These are phyloP conservation scores for Patella depressa DNA, from an alignment of 2,888 invertebrate genomes.

Conservation along the genomic window DNA sequence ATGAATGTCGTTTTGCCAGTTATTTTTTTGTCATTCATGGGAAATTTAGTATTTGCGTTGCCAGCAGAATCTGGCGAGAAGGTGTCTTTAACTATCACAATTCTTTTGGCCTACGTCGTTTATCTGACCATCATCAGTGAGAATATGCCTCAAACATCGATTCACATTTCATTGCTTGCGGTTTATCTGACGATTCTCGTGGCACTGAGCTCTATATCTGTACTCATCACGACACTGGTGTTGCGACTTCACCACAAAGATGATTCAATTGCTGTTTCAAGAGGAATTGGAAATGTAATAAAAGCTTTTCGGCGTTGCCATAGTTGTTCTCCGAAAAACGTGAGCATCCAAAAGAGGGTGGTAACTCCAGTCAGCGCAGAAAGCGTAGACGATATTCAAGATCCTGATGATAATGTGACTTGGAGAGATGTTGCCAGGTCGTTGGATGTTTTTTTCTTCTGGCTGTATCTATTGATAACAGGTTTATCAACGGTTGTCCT, in stretches of 20 bases:
- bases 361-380: not conserved
- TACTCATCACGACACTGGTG: constrained; percentile 27
- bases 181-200: constrained; percentile 26
- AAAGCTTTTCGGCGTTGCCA: not conserved
- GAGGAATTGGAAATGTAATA: not conserved
- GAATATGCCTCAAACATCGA: constrained; percentile 31
- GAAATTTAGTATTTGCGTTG: constrained; percentile 31
- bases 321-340: not conserved
- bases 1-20: constrained; percentile 35
- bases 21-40: constrained; percentile 28
- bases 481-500: not conserved
- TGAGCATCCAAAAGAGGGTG: not conserved
- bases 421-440: not conserved
- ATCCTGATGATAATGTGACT: not conserved
- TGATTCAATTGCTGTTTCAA: constrained; percentile 15
- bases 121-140: constrained; percentile 36
- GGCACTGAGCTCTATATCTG: constrained; percentile 23
- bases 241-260: constrained; percentile 26
- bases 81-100: constrained; percentile 29
- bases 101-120: constrained; percentile 32
- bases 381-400: not conserved
- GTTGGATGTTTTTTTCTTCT: not conserved
- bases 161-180: constrained; percentile 31
- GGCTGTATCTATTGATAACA: not conserved
- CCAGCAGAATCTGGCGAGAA: constrained; percentile 36